A percentile compares a stretch with the other conserved stretches of the same genome.
Conservation (phyloP, 2,888 invertebrate species). For the Drosophila bunnanda region DNA sequence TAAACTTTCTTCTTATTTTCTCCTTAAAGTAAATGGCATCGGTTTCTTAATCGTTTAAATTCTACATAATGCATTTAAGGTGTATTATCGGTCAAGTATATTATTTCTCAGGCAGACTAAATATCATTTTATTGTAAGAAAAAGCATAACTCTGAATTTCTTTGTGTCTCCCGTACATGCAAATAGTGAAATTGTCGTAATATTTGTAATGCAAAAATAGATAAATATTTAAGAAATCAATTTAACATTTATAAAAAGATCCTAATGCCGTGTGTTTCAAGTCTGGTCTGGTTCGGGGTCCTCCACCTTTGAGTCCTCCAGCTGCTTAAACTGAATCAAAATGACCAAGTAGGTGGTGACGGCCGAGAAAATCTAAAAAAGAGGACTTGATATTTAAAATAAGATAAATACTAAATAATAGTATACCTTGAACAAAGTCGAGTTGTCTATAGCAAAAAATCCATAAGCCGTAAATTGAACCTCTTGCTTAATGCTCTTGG, state of each 20-base stretch:
- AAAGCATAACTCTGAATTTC: constrained; percentile 28
- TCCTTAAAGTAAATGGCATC: constrained; percentile 35
- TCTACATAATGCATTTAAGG: constrained; percentile 30
- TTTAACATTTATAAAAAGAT: constrained; percentile 9
- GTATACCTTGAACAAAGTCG: constrained; percentile 83
- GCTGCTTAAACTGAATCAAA: constrained; percentile 84
- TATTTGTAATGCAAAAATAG: constrained; percentile 61
- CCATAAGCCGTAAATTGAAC: constrained; percentile 84
- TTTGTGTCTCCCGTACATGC: constrained; percentile 43
- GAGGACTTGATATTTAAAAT: neutral
- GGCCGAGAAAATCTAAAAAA: constrained; percentile 82
- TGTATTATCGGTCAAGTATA: constrained; percentile 27
- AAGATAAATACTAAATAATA: neutral
- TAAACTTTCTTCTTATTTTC: constrained; percentile 18
- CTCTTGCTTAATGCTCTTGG: constrained; percentile 83
- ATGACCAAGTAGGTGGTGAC: constrained; percentile 84
- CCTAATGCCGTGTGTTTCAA: neutral
- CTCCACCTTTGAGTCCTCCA: constrained; percentile 82
- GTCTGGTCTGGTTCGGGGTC: constrained; percentile 48
- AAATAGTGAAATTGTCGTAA: constrained; percentile 68
- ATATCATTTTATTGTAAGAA: constrained; percentile 28
- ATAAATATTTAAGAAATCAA: constrained; percentile 40
- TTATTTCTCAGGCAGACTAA: constrained; percentile 22
- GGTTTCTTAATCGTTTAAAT: constrained; percentile 61
- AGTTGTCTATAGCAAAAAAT: constrained; percentile 83